phyloP scores from a whole-genome alignment of 2,797 vertebrate species.

The Gymnoscopelus microlampas region DNA sequence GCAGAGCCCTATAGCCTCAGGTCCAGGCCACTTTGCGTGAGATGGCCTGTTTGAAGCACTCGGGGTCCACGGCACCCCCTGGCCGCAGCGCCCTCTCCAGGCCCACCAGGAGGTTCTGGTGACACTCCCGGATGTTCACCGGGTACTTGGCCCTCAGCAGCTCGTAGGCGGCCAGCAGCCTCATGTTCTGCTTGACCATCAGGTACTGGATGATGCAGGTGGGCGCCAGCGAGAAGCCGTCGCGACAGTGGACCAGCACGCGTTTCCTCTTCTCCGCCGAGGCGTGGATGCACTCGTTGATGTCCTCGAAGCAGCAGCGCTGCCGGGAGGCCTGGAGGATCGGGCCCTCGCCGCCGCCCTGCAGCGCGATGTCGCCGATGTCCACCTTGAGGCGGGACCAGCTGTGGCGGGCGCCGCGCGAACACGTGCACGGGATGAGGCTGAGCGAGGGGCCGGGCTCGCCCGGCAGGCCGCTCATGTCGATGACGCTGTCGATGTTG shows the following conservation, averaged over 20 bases:
- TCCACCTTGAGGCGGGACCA: slow-evolving; percentile 87
- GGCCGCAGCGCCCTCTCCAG: slow-evolving; percentile 83
- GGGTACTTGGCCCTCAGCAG: slow-evolving; percentile 81
- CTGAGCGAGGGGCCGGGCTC: slow-evolving; percentile 76
- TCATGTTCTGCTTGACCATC: slow-evolving; percentile 87
- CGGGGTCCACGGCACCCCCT: slow-evolving; percentile 68
- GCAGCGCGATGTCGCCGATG: slow-evolving; percentile 71
- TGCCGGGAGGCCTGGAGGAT: slow-evolving; percentile 67
- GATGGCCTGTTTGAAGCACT: slow-evolving; percentile 85
- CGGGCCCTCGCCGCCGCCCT: slow-evolving; percentile 58
- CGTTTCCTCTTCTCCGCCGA: slow-evolving; percentile 82
- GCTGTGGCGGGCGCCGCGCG: slow-evolving; percentile 79
- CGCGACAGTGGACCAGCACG: slow-evolving; percentile 85
- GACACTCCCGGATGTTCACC: slow-evolving; percentile 83
- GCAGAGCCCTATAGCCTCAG: slow-evolving; percentile 53
- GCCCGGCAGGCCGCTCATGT: slow-evolving; percentile 82
- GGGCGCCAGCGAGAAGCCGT: slow-evolving; percentile 85
- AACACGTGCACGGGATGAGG: slow-evolving; percentile 85
- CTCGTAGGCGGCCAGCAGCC: slow-evolving; percentile 85
- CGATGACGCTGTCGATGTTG: slow-evolving; percentile 83
- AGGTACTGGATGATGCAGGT: slow-evolving; percentile 87
- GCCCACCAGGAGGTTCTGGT: slow-evolving; percentile 83
- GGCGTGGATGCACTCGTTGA: slow-evolving; percentile 84
- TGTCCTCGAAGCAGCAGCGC: slow-evolving; percentile 83
- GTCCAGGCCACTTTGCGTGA: slow-evolving; percentile 86